Percentiles rank a stretch among this genome's conserved stretches.
These are phyloP conservation scores for Sialia sialis DNA, from an alignment of 2,113 vertebrate species.

Conservation along the genomic window DNA sequence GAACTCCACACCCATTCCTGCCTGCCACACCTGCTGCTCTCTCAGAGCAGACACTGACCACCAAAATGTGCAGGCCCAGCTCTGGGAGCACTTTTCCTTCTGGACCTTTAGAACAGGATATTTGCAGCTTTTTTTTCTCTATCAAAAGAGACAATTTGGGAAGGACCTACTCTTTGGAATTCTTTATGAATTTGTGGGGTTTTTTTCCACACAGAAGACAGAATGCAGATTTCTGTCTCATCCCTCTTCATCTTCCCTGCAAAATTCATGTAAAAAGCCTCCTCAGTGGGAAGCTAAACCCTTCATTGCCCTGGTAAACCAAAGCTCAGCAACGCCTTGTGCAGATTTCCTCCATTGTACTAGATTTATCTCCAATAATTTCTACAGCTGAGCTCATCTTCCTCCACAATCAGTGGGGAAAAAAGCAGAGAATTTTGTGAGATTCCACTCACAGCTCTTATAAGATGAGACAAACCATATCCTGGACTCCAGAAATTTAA, in stretches of 20 bases:
- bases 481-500: neutral
- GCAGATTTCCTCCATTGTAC: neutral
- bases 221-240: neutral
- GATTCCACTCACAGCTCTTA: neutral
- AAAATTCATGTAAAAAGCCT: neutral
- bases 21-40: neutral
- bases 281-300: neutral
- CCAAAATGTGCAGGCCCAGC: neutral
- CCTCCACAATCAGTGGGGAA: neutral
- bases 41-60: neutral
- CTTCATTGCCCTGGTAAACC: neutral
- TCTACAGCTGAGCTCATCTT: neutral
- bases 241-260: accelerated
- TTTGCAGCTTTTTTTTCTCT: neutral
- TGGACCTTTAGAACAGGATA: neutral
- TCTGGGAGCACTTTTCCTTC: neutral
- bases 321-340: neutral
- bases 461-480: neutral
- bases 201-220: neutral
- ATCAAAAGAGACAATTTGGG: neutral
- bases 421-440: neutral
- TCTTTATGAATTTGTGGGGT: neutral
- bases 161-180: neutral
- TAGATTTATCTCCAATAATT: neutral
- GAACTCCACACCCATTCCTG: neutral